These are phyloP conservation scores for Hybognathus amarus DNA, from an alignment of 2,797 vertebrate genomes.

Conservation along the genomic window DNA sequence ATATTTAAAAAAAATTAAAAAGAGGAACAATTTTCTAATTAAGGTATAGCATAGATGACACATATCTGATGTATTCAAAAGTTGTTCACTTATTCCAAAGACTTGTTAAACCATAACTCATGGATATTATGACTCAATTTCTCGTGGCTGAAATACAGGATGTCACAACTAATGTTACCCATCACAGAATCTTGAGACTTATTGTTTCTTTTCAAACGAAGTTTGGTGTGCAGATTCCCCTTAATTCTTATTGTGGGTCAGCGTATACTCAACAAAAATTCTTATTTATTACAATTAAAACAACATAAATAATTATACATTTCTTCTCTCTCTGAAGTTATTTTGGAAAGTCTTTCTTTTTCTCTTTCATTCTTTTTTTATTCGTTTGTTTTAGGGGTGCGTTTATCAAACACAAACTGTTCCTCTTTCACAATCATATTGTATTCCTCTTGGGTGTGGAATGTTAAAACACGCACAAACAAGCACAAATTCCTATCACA, in stretches of 20 bases:
- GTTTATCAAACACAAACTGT: background rate
- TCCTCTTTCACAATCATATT: slow-evolving; percentile 6
- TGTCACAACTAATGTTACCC: background rate
- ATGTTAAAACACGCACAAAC: background rate
- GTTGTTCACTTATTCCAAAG: background rate
- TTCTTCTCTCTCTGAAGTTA: background rate
- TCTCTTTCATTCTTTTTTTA: background rate
- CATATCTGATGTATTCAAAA: slow-evolving; percentile 4
- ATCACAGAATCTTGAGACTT: background rate
- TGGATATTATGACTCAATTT: background rate
- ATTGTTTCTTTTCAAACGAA: background rate
- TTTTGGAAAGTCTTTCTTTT: background rate
- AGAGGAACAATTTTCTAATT: background rate
- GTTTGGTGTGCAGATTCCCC: too few relatives aligned
- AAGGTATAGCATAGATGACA: background rate
- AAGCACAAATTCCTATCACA: slow-evolving; percentile 11
- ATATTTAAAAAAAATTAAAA: too few relatives aligned
- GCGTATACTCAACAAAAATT: background rate
- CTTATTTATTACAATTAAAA: background rate
- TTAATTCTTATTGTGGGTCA: background rate
- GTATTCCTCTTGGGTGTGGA: slow-evolving; percentile 30
- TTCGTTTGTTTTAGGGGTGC: background rate
- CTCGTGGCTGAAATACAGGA: background rate
- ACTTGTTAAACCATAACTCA: background rate
- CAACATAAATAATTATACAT: background rate